phyloP scores from a whole-genome alignment of 2,113 vertebrate genomes.

The Eira barbara region DNA sequence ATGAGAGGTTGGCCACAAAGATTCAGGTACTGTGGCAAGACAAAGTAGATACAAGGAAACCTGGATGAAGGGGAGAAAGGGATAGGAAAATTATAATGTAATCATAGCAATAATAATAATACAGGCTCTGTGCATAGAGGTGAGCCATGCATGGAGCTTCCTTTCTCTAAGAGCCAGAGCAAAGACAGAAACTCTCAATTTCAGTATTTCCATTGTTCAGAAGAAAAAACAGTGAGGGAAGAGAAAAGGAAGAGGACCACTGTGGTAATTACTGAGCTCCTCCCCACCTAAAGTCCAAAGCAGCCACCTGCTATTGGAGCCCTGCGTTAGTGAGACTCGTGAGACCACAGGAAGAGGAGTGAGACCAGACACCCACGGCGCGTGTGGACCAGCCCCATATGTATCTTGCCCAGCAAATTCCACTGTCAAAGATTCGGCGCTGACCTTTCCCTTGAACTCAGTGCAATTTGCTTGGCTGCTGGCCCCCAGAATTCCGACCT shows the following conservation, averaged over 20 bases:
- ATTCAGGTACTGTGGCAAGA: neutral
- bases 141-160: neutral
- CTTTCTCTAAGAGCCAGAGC: neutral
- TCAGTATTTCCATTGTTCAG: neutral
- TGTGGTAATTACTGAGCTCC: neutral
- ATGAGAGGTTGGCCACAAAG: neutral
- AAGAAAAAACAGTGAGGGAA: neutral
- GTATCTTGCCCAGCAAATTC: neutral
- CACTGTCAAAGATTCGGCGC: neutral
- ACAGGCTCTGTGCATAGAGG: neutral
- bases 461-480: neutral
- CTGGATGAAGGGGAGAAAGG: neutral
- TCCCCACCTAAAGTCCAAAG: neutral
- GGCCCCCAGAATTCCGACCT: neutral
- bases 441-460: neutral
- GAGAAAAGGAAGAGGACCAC: neutral
- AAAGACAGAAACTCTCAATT: neutral
- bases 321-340: neutral
- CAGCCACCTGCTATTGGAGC: neutral
- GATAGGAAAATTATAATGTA: neutral
- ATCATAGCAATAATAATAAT: neutral
- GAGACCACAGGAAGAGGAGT: neutral
- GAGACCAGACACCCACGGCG: neutral
- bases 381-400: neutral
- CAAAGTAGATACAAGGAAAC: neutral